Base-by-base conservation (phyloP, 1,140 invertebrate species). In the Heliconius congener region DNA sequence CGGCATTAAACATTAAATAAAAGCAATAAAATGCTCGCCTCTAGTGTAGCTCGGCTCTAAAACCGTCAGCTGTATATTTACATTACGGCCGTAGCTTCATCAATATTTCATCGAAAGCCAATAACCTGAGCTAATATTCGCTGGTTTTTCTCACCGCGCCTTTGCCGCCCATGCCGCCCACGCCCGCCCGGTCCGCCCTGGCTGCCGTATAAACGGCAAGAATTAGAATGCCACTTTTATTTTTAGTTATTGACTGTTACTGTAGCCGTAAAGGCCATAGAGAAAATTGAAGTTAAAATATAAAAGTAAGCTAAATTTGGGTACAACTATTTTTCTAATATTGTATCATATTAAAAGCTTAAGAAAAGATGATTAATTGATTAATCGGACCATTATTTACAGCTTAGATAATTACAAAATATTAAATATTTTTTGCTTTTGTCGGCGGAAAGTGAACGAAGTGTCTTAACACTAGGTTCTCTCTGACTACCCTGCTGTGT, bases 41-140 rank as follows among this genome's bases (percentile, higher is more conserved):
- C 34, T 70, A 74, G 72, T 39, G n/a, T 34, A 50, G 46, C 75
- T 42, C 74, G 71, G 57, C 23, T 71, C 52, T 60, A 34, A 73
- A 42, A 55, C 39, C 55, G 77, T 71, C 57, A 76, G 73, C 73
- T 79, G 57, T 73, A 82, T 82, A 79, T 82, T 82, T 82, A 79
- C 81, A 79, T 82, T 79, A 79, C 77, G 82, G 74, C 73, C 46
- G 80, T 83, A 84, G 82, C 85, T 88, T 89, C 88, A 89, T 89
- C 87, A 89, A 89, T 89, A 87, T 89, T 89, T 89, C 86, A 90
- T 88, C 84, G 78, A 81, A 76, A 87, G 84, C 83, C 86, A 90
- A 90, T 88, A 88, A 86, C 83, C 86, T 79, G 82, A 60, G 84
- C 77, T 84, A 81, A 77, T 79, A 81, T 82, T 78, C 81, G 57